phyloP scores from a whole-genome alignment of 2,113 vertebrate species.

The Cryptomyrus ogoouensis region DNA sequence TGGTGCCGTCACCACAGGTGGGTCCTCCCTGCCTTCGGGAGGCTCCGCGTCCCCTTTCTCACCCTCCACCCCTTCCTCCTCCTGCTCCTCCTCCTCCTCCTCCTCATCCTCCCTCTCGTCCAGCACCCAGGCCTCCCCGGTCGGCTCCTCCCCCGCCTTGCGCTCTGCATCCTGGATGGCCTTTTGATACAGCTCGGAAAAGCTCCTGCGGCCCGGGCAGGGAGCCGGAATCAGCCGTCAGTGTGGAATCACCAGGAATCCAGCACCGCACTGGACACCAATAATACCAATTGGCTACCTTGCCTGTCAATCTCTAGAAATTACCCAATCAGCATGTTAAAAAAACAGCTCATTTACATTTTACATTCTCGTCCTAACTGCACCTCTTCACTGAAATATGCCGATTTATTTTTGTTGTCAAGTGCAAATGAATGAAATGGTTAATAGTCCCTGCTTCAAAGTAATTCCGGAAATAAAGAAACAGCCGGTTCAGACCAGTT shows the following conservation, averaged over 20 bases:
- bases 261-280: background rate
- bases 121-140: slow-evolving; percentile 65
- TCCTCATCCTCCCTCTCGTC: slow-evolving; percentile 53
- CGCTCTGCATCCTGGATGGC: slow-evolving; percentile 77
- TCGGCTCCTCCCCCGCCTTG: slow-evolving; percentile 58
- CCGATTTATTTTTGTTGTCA: background rate
- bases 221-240: background rate
- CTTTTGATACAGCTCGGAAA: slow-evolving; percentile 79
- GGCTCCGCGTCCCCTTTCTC: slow-evolving; percentile 13
- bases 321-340: background rate
- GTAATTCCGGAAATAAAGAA: background rate
- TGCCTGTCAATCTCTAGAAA: background rate
- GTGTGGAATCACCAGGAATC: background rate
- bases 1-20: slow-evolving; percentile 23
- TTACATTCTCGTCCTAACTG: background rate
- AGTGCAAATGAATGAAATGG: background rate
- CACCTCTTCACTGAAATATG: background rate
- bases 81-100: slow-evolving; percentile 32
- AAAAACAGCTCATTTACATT: background rate
- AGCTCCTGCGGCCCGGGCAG: slow-evolving; percentile 61
- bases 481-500: background rate
- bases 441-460: background rate
- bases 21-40: slow-evolving; percentile 6
- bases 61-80: slow-evolving; percentile 19
- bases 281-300: background rate